Conservation (phyloP, 2,113 vertebrate genomes). For the Neolamprologus longior region DNA sequence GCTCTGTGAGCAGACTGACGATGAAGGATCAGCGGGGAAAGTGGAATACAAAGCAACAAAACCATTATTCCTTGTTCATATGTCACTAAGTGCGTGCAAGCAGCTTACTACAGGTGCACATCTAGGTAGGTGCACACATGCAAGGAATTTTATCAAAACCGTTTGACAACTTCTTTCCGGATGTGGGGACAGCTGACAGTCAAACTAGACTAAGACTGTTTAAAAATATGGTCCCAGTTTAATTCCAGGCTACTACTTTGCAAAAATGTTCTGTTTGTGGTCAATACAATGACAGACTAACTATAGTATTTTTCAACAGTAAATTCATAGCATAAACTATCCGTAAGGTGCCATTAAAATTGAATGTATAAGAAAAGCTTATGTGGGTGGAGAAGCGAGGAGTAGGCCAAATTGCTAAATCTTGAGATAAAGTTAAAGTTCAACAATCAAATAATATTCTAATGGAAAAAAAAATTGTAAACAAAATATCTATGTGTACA, state of each 20-base stretch:
- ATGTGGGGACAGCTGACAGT: background rate
- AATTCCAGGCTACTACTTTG: background rate
- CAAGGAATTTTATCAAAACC: background rate
- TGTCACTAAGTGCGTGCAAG: background rate
- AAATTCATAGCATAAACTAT: background rate
- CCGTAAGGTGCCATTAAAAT: background rate
- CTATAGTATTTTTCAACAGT: background rate
- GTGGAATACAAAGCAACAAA: constrained; percentile 11
- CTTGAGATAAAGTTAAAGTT: background rate
- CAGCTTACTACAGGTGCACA: background rate
- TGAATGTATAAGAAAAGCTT: background rate
- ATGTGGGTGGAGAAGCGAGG: background rate
- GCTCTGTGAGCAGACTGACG: constrained; percentile 19
- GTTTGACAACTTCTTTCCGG: background rate
- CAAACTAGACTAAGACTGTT: background rate
- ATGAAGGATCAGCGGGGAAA: background rate
- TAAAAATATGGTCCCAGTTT: background rate
- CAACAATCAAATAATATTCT: background rate
- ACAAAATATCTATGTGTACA: background rate
- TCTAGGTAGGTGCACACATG: background rate
- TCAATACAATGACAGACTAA: background rate
- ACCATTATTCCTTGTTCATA: background rate
- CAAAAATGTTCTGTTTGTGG: background rate
- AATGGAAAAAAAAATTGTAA: background rate
- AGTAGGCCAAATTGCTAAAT: background rate